A percentile compares a stretch with the other conserved stretches of the same genome.
Evolutionary conservation across 2,888 invertebrate genomes (phyloP).

Genomic region (Dexiosoma caninum): DNA sequence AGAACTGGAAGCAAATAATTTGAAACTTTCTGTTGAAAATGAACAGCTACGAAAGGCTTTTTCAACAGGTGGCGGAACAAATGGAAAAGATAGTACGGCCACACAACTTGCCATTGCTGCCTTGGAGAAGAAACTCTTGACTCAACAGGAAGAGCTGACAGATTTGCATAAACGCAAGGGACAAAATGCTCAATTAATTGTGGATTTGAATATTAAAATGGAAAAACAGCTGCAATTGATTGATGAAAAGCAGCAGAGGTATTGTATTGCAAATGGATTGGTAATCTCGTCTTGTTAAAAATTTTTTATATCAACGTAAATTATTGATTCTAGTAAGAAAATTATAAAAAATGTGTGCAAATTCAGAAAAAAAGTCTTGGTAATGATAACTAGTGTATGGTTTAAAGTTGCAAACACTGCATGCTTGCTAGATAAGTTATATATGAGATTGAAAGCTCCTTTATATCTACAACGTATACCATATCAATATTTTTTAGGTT

Average conservation of each 20-base stretch:
- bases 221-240: conserved; percentile 91
- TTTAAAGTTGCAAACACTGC: no score
- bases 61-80: conserved; percentile 74
- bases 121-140: conserved; percentile 90
- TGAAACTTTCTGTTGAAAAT: conserved; percentile 90
- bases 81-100: conserved; percentile 76
- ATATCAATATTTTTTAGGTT: no score
- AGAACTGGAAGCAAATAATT: conserved; percentile 88
- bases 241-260: conserved; percentile 85
- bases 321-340: no score
- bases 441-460: no score
- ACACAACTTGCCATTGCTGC: conserved; percentile 82
- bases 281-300: no score
- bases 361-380: no score
- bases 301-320: no score
- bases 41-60: conserved; percentile 86
- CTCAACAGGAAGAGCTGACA: conserved; percentile 94
- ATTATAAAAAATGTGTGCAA: no score
- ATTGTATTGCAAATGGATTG: no score
- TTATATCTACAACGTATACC: no score
- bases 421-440: no score
- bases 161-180: conserved; percentile 92
- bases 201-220: conserved; percentile 90
- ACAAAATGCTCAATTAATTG: conserved; percentile 95
- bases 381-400: no score